Evolutionary conservation across 2,113 vertebrate species (phyloP).

Genomic region (Calyptomena viridis): DNA sequence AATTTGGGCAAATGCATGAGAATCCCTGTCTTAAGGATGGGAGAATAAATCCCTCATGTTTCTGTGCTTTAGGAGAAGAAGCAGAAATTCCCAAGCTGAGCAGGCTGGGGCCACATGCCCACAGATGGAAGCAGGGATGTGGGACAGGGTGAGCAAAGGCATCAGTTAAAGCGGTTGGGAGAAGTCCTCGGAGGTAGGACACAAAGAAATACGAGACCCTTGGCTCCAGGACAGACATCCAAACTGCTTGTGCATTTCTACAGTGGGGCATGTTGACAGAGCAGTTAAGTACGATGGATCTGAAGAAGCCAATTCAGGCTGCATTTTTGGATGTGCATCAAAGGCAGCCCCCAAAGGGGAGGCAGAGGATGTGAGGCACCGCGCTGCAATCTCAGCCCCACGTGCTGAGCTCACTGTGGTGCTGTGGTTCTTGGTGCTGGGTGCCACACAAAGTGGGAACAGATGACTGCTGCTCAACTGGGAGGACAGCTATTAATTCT

Average conservation of each 20-base stretch:
- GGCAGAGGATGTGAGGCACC: neutral
- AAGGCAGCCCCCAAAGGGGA: neutral
- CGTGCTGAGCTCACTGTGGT: neutral
- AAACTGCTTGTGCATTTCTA: neutral
- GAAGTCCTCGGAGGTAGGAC: neutral
- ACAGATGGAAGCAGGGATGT: fast-evolving
- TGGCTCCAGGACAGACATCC: neutral
- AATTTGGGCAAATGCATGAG: neutral
- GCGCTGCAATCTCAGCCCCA: neutral
- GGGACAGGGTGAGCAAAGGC: neutral
- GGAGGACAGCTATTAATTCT: neutral
- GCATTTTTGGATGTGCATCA: neutral
- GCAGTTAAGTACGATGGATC: neutral
- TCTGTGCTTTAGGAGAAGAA: neutral
- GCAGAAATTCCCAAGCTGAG: neutral
- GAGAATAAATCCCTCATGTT: fast-evolving
- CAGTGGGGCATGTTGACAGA: neutral
- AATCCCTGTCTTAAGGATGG: neutral
- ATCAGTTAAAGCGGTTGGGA: fast-evolving
- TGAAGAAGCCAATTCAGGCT: neutral
- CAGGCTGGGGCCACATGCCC: neutral
- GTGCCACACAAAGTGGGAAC: neutral
- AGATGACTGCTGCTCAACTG: neutral
- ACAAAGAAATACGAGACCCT: neutral
- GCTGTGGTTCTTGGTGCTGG: neutral